Evolutionary conservation across 1,140 invertebrate genomes (phyloP), one percentile per base, ranked within the genome.

Genomic region (Diabrotica undecimpunctata): DNA sequence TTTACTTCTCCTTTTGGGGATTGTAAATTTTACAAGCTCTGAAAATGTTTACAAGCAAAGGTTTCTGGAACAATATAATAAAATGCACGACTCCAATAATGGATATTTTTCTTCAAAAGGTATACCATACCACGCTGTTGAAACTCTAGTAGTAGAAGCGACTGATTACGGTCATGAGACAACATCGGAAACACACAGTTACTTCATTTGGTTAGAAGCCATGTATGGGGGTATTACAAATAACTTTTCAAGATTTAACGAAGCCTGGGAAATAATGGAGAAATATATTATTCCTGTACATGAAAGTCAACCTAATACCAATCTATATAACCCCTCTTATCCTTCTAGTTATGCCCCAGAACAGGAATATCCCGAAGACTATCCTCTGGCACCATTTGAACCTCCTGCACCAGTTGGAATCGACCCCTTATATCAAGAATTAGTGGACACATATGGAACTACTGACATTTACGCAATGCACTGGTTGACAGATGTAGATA

Each of bases 181-280:
- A 61, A 69, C 67, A 0, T 69, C 67, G 14, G 67, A 69, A 61
- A 62, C 67, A 6, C 67, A 61, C 62, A 68, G 67, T 61, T 69
- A 69, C 68, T 63, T 64, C 51, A 35, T 69, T 7, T 69, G 68
- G 68, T 50, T 69, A n/a, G 68, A 69, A 59, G 68, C 68, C 12
- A 65, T 69, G 65, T 61, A 69, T 38, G 68, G 68, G 6, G 68
- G 61, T 38, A 65, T 69, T 54, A 36, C 36, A 37, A 65, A 62
- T 12, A 62, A 69, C 58, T 69, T 69, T 25, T 66, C 65, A 13
- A 46, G 25, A 5, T 66, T 69, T 58, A 69, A 69, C 65, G 12
- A 14, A 41, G 68, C 68, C 25, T 69, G 64, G 64, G 53, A 66
- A 6, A 61, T 41, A 35, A 55, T 69, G 64, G 68, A 69, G 51